phyloP scores from a whole-genome alignment of 2,888 invertebrate species.

The Ophraella communa region DNA sequence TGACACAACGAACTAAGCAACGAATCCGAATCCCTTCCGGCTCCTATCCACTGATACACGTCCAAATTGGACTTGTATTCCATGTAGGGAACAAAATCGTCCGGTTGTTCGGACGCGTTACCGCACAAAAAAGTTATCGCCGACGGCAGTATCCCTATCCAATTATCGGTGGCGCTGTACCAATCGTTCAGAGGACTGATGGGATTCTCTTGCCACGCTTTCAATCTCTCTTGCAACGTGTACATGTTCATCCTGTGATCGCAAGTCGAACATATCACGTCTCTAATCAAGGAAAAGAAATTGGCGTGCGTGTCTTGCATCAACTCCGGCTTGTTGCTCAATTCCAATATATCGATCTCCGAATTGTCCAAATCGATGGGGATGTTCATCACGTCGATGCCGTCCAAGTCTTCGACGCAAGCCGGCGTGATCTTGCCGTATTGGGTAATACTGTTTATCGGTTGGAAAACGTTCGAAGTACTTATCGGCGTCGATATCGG shows the following conservation, averaged over 20 bases:
- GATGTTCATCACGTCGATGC: constrained; percentile 78
- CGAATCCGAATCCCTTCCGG: constrained; percentile 87
- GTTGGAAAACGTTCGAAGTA: constrained; percentile 34
- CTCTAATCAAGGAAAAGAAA: constrained; percentile 87
- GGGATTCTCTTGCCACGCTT: constrained; percentile 78
- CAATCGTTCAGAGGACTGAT: constrained; percentile 83
- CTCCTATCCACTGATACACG: constrained; percentile 92
- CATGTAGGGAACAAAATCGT: constrained; percentile 87
- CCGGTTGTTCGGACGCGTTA: constrained; percentile 79
- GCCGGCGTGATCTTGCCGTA: constrained; percentile 56
- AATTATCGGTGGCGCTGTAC: constrained; percentile 73
- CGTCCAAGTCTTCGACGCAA: constrained; percentile 64
- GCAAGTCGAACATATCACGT: constrained; percentile 83
- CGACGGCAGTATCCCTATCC: constrained; percentile 77
- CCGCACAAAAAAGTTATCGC: constrained; percentile 86
- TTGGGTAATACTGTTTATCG: constrained; percentile 44
- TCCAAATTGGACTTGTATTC: constrained; percentile 78
- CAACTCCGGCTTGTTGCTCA: constrained; percentile 64
- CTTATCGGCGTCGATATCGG: constrained; percentile 26
- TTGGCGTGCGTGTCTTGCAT: constrained; percentile 84
- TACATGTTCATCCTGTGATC: constrained; percentile 83
- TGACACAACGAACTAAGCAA: constrained; percentile 77
- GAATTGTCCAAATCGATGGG: constrained; percentile 76
- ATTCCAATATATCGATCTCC: constrained; percentile 62
- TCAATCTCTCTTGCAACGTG: constrained; percentile 76